Evolutionary conservation across 2,888 invertebrate species (phyloP).

Genomic region (Cabera pusaria): DNA sequence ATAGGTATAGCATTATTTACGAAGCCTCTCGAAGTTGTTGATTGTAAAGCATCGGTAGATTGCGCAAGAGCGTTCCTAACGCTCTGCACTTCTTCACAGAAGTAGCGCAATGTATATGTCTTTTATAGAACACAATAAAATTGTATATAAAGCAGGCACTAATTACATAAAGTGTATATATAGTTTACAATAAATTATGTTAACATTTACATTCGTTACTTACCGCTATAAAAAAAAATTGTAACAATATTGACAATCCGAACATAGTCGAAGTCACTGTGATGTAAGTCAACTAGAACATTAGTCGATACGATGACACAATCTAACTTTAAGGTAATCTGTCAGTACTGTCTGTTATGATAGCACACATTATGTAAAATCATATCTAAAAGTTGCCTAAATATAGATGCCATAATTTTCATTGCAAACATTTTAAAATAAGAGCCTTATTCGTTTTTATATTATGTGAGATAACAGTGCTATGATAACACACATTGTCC

Average conservation of each 20-base stretch:
- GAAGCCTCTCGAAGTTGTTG: conserved; percentile 76
- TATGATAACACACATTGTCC: conserved; percentile 26
- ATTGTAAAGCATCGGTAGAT: conserved; percentile 49
- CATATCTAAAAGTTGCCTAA: conserved; percentile 14
- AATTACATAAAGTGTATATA: conserved; percentile 74
- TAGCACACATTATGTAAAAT: conserved; percentile 21
- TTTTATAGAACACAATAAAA: conserved; percentile 67
- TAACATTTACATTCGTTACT: conserved; percentile 73
- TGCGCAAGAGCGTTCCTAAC: conserved; percentile 57
- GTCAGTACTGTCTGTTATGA: conserved; percentile 20
- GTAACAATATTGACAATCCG: conserved; percentile 59
- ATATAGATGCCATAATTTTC: conserved; percentile 24
- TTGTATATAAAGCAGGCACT: conserved; percentile 81
- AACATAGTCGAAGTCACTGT: conserved; percentile 39
- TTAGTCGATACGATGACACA: conserved; percentile 30
- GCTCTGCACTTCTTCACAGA: conserved; percentile 51
- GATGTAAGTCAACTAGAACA: conserved; percentile 61
- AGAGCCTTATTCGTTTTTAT: conserved; percentile 17
- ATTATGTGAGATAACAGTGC: conserved; percentile 22
- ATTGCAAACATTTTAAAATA: conserved; percentile 9
- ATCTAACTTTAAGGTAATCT: conserved; percentile 3
- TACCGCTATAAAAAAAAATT: conserved; percentile 64
- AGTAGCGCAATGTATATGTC: conserved; percentile 72
- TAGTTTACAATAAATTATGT: conserved; percentile 81
- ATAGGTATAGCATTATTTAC: conserved; percentile 71